A percentile compares a stretch with the other conserved stretches of the same genome.
phyloP scores from a whole-genome alignment of 37 sponge, comb jelly and placozoan species.

The Oopsacas minuta region DNA sequence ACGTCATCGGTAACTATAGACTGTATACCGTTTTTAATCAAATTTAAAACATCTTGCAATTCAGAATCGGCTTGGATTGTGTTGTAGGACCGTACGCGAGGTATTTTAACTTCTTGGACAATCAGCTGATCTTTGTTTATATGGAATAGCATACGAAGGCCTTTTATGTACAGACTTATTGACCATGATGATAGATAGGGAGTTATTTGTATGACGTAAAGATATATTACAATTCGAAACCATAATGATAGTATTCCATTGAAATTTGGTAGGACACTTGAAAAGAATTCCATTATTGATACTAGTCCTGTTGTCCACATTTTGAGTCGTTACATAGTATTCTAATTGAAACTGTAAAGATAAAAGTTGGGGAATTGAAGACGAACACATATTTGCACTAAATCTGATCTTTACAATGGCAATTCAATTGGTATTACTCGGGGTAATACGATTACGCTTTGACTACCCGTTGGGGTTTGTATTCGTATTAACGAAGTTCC shows the following conservation, averaged over 20 bases:
- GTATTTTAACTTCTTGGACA: not conserved
- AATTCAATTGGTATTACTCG: too few relatives aligned
- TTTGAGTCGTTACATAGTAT: too few relatives aligned
- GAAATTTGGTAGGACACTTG: not conserved
- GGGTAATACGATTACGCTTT: too few relatives aligned
- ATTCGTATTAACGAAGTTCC: too few relatives aligned
- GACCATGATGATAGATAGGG: not conserved
- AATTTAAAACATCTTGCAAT: not conserved
- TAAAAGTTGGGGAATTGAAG: too few relatives aligned
- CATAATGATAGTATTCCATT: not conserved
- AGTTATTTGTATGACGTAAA: not conserved
- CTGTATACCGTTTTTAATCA: not conserved
- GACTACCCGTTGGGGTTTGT: too few relatives aligned
- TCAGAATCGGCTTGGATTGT: not conserved
- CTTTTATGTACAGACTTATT: not conserved
- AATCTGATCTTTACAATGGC: too few relatives aligned
- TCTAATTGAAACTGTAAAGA: too few relatives aligned
- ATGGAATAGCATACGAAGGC: not conserved
- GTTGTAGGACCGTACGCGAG: not conserved
- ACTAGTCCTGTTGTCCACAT: too few relatives aligned
- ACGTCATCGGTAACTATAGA: conserved; percentile 7
- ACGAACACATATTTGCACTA: too few relatives aligned
- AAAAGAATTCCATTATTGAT: not conserved
- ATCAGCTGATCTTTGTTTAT: not conserved
- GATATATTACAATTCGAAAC: not conserved